Conservation (phyloP, 1,140 invertebrate genomes). For the Trichonephila clavipes region DNA sequence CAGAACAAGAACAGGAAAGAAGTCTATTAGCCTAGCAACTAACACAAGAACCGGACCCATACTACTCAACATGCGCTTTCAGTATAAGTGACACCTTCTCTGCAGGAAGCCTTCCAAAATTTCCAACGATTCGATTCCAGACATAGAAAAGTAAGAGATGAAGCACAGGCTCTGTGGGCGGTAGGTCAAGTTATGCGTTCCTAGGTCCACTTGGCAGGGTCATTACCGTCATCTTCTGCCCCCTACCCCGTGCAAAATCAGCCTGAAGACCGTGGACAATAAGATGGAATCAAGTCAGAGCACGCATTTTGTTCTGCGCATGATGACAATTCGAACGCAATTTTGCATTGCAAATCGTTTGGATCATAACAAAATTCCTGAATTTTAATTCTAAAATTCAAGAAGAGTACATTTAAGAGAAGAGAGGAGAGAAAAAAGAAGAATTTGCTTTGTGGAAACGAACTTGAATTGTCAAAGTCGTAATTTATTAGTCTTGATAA, state of each 20-base stretch:
- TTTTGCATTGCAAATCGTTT: background rate
- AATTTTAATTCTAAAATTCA: background rate
- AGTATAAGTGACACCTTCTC: slow-evolving; percentile 21
- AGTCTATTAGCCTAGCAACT: background rate
- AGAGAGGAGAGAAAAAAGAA: no score
- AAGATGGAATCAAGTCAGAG: background rate
- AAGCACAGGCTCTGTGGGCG: background rate
- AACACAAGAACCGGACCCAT: slow-evolving; percentile 1
- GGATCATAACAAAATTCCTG: background rate
- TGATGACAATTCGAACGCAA: background rate
- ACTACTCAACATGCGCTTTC: background rate
- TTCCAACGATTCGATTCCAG: slow-evolving; percentile 8
- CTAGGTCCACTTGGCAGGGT: background rate
- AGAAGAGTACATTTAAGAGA: no score
- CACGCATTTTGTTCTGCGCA: background rate
- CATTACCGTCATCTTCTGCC: slow-evolving; percentile 29
- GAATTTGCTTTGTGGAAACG: no score
- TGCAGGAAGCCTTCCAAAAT: slow-evolving; percentile 17
- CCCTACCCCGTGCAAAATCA: slow-evolving; percentile 22
- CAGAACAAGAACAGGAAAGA: background rate
- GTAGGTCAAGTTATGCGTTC: slow-evolving; percentile 14
- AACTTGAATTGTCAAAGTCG: background rate
- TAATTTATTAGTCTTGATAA: background rate
- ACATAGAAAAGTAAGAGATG: slow-evolving; percentile 25
- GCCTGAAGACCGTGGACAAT: slow-evolving; percentile 3